Base-by-base conservation (phyloP, 30 jellyfish, hydroid and myxozoan species). In the Aurelia aurita complex sp. Pacific region DNA sequence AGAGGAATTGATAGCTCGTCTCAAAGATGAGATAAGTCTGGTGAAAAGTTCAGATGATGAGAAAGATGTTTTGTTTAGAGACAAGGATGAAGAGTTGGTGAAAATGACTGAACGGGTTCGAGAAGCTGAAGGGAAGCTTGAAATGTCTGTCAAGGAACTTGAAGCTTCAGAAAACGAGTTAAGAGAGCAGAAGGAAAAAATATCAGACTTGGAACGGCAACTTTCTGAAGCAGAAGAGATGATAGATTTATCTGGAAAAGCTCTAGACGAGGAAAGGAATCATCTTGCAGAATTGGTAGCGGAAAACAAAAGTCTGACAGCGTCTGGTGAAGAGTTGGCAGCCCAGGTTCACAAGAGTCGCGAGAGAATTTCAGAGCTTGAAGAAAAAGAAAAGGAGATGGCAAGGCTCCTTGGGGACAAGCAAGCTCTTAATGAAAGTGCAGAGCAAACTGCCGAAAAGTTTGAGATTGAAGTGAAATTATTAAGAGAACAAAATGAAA, bases 351-450 rank as follows among this genome's bases (percentile, higher is more conserved):
- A 55, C 11, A 57, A 77, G 80, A 77, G 18, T 10, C 35, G 80
- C 4, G 55, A 52, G 61, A 19, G 42, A 35, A 60, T 77, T 38
- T 43, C 52, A 69, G 61, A 77, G 10, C 29, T 77, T 13, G 64
- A 23, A 57, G 87, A 77, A 34, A 53, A 54, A 13, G 87, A 77
- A 52, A 52, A 36, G 18, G 87, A 18, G n/a, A 1, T 77, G 5
- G 55, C 3, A 54, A 33, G 19, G 63, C 12, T 71, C 35, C 91
- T 81, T 69, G 91, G 69, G 82, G 75, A 57, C 10, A 34, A 38
- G 18, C 42, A 69, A 55, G 77, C 38, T 29, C 77, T 2, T 11
- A 11, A 36, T 2, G 95, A 76, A 36, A 63, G 43, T 12, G 83
- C 17, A 14, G 36, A 74, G 51, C 65, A 46, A 43, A 32, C 7